A percentile compares a stretch with the other conserved stretches of the same genome.
Evolutionary conservation across 2,888 invertebrate species (phyloP).

Genomic region (Iselma pallidipennis): DNA sequence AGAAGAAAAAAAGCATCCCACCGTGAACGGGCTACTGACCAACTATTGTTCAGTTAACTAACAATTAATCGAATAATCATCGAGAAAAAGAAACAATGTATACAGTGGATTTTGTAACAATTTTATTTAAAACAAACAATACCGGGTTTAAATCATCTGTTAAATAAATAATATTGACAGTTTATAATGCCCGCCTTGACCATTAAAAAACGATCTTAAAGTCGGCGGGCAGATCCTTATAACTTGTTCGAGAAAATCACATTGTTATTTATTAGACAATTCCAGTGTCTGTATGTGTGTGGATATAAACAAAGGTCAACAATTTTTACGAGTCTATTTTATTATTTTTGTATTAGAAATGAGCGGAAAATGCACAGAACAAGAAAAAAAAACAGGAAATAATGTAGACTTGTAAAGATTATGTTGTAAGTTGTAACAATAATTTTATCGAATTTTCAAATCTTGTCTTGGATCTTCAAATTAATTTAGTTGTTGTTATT

Average conservation of each 20-base stretch:
- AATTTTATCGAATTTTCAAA: no score
- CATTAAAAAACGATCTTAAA: conserved; percentile 45
- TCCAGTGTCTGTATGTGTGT: not conserved
- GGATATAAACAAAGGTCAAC: not conserved
- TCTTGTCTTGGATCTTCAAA: no score
- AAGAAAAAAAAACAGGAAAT: no score
- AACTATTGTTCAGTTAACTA: conserved; percentile 38
- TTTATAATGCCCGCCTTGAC: conserved; percentile 44
- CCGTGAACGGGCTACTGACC: conserved; percentile 43
- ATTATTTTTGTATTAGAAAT: not conserved
- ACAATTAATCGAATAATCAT: conserved; percentile 18
- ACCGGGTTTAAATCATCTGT: conserved; percentile 51
- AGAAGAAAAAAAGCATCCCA: conserved; percentile 27
- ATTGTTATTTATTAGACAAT: conserved; percentile 45
- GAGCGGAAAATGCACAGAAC: no score
- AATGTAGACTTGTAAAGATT: no score
- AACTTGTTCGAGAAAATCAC: conserved; percentile 50
- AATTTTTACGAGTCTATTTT: not conserved
- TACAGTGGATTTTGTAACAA: conserved; percentile 17
- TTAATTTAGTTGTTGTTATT: no score
- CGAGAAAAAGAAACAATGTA: conserved; percentile 10
- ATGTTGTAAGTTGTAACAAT: no score
- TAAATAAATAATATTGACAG: conserved; percentile 57
- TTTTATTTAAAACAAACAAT: not conserved
- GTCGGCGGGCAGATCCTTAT: conserved; percentile 47